phyloP scores from a whole-genome alignment of 2,888 invertebrate species.

The Drosophila sordidapex region DNA sequence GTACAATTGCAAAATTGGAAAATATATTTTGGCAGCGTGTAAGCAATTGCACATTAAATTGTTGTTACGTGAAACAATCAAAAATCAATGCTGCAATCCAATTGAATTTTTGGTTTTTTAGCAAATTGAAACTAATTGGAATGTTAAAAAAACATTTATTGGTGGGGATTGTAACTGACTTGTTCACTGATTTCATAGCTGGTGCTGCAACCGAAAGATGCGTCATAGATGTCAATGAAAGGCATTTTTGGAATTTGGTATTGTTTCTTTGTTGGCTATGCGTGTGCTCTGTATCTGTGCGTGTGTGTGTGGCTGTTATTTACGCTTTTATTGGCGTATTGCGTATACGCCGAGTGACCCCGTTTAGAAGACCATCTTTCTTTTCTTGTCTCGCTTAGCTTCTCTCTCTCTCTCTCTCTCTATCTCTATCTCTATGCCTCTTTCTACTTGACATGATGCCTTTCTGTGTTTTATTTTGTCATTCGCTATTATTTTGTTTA shows the following conservation, averaged over 20 bases:
- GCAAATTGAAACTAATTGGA: constrained; percentile 78
- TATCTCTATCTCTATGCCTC: not conserved
- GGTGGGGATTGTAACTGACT: constrained; percentile 1
- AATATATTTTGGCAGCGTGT: constrained; percentile 36
- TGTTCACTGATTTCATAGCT: constrained; percentile 40
- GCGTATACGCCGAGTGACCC: constrained; percentile 49
- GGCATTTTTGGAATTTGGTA: constrained; percentile 57
- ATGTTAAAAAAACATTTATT: constrained; percentile 48
- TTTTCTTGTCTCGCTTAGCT: not conserved
- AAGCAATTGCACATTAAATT: constrained; percentile 50
- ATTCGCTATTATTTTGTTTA: constrained; percentile 48
- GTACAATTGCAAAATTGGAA: constrained; percentile 21
- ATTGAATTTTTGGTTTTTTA: constrained; percentile 60
- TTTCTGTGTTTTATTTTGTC: constrained; percentile 23
- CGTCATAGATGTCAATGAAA: constrained; percentile 70
- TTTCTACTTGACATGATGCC: constrained; percentile 47
- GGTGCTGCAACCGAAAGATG: constrained; percentile 40
- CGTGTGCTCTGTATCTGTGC: not conserved
- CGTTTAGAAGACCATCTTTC: constrained; percentile 23
- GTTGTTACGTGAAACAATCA: constrained; percentile 53
- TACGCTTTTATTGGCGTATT: constrained; percentile 53
- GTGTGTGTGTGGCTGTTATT: constrained; percentile 28
- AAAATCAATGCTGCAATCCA: constrained; percentile 62
- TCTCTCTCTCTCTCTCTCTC: not conserved
- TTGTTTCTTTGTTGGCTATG: constrained; percentile 23